Conservation (phyloP, 1,140 invertebrate genomes). For the Lithobius niger region DNA sequence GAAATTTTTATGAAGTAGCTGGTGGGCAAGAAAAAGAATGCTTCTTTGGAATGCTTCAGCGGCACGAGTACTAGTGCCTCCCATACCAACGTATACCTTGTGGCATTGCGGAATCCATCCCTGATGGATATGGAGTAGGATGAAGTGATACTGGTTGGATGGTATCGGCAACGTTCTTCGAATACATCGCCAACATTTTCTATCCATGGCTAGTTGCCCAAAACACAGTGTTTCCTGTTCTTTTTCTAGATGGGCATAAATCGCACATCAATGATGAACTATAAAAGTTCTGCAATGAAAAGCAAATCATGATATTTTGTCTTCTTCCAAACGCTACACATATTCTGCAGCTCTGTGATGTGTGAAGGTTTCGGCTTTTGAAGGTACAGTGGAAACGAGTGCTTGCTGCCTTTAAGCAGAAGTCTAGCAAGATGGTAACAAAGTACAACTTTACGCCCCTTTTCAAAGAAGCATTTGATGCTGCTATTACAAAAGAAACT, state of each 20-base stretch:
- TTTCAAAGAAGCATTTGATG: not conserved
- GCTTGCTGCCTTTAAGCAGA: not conserved
- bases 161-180: conserved; percentile 1
- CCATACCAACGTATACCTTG: conserved; percentile 25
- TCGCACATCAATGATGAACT: not conserved
- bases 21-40: conserved; percentile 1
- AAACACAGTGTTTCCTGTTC: not conserved
- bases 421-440: not conserved
- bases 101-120: not conserved
- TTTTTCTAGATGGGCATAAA: conserved; percentile 10
- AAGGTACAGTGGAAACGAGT: conserved; percentile 9
- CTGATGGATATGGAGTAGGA: not conserved
- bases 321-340: conserved; percentile 15
- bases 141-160: not conserved
- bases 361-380: conserved; percentile 10
- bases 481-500: not conserved
- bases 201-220: conserved; percentile 1
- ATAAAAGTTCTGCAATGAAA: conserved; percentile 4
- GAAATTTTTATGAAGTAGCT: not conserved
- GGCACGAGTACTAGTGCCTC: conserved; percentile 18
- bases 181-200: conserved; percentile 7
- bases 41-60: conserved; percentile 8
- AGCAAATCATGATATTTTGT: conserved; percentile 9
- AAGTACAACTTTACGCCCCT: not conserved
- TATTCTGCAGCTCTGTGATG: conserved; percentile 13